A percentile compares a stretch with the other conserved stretches of the same genome.
These are phyloP conservation scores for Perognathus longimembris DNA, from an alignment of 2,113 vertebrate genomes.

Conservation along the genomic window DNA sequence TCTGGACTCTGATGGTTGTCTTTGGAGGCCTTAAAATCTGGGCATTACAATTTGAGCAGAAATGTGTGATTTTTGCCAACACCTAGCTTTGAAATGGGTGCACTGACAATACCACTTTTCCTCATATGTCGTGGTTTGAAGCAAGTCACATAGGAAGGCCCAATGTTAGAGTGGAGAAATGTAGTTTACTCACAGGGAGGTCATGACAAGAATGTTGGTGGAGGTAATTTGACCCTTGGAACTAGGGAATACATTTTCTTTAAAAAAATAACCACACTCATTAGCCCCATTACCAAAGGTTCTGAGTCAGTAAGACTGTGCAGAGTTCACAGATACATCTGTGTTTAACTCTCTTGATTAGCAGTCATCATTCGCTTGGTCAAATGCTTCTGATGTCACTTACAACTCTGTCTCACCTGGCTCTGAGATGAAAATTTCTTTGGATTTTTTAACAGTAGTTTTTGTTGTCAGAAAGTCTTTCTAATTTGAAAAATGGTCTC, in stretches of 20 bases:
- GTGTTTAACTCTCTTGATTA: background rate
- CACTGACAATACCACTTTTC: background rate
- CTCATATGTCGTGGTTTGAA: background rate
- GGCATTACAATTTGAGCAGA: background rate
- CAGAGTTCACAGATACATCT: slow-evolving; percentile 5
- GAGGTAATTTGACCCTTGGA: background rate
- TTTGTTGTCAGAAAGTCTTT: slow-evolving; percentile 39
- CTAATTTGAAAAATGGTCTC: background rate
- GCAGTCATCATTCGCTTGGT: background rate
- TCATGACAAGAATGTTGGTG: background rate
- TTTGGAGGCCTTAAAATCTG: no score
- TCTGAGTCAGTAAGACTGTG: background rate
- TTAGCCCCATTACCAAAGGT: background rate
- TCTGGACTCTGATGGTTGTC: no score
- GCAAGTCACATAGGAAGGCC: background rate
- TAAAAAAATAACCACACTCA: background rate
- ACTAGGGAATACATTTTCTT: no score
- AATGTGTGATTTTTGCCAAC: background rate
- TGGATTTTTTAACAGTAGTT: background rate
- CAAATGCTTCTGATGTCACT: slow-evolving; percentile 2
- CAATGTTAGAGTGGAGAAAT: background rate
- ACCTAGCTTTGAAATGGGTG: background rate
- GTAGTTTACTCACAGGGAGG: background rate
- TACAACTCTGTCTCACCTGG: background rate
- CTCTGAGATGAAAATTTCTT: background rate